Conservation (phyloP, 2,113 vertebrate species). For the Ancistrus triradiatus region DNA sequence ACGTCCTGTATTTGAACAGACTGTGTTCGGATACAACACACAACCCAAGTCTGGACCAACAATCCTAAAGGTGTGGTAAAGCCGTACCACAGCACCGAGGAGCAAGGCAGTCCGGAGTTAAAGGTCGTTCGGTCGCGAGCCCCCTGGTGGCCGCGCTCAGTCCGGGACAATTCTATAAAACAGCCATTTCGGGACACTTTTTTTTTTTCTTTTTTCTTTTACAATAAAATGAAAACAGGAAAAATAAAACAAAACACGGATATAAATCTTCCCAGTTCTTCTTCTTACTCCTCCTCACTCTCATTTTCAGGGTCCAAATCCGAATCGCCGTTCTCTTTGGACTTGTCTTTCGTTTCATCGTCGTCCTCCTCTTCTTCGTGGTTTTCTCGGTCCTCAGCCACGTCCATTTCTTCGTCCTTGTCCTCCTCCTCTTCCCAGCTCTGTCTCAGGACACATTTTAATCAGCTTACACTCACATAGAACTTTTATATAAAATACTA, state of each 20-base stretch:
- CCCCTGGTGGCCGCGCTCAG: slow-evolving; percentile 19
- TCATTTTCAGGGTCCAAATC: slow-evolving; percentile 89
- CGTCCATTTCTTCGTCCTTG: slow-evolving; percentile 49
- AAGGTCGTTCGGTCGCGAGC: slow-evolving; percentile 9
- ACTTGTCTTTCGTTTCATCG: slow-evolving; percentile 76
- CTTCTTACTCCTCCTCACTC: slow-evolving; percentile 89
- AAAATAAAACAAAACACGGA: slow-evolving; percentile 72
- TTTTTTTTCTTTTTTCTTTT: slow-evolving; percentile 46
- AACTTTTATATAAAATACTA: too few relatives aligned
- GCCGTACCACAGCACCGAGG: not conserved
- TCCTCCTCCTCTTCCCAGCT: slow-evolving; percentile 84
- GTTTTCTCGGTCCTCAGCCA: slow-evolving; percentile 58
- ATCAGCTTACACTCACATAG: too few relatives aligned
- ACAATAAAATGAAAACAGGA: slow-evolving; percentile 71
- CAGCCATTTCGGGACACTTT: not conserved
- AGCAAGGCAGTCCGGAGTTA: slow-evolving; percentile 5
- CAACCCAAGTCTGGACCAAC: not conserved
- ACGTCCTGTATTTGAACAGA: too few relatives aligned
- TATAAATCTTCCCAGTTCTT: slow-evolving; percentile 63
- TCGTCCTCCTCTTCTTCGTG: slow-evolving; percentile 48
- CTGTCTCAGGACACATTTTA: slow-evolving; percentile 57
- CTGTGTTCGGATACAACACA: slow-evolving; percentile 16
- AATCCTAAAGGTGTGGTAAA: not conserved
- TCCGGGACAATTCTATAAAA: slow-evolving; percentile 47
- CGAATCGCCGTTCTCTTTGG: slow-evolving; percentile 89